Base-by-base conservation (phyloP, 2,113 vertebrate genomes). In the Chaetorhynchus papuensis region DNA sequence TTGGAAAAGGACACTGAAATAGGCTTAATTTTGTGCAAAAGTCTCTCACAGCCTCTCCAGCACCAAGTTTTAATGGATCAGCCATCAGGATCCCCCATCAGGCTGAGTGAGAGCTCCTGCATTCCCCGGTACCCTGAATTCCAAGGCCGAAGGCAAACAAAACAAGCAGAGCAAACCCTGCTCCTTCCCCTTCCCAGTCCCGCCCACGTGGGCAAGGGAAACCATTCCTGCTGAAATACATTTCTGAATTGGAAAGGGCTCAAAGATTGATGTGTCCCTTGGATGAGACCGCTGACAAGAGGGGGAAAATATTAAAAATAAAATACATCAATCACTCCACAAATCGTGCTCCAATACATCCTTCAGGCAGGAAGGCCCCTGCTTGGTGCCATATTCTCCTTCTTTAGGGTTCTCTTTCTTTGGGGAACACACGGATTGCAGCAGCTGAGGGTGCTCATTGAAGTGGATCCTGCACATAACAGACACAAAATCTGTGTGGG, bases 391-490 rank as follows among this genome's bases (percentile, higher is more conserved):
- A 1, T 2, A 2, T 7, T 65, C 2, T 0, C 31, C 39, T 53
- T 39, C 44, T 47, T 60, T 30, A 18, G 52, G 12, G 8, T 15
- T 56, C 2, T 0, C 15, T 53, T 65, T 50, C 42, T 45, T 78
- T 7, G 18, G 45, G 17, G 11, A 20, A 9, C 3, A 19, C 28
- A 6, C 0, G 0, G 53, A 5, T 33, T 63, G 21, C 54, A 74
- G 65, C 75, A 63, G 35, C 53, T 42, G 21, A 47, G n/a, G 5
- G 37, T 1, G 17, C 2, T 4, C 33, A 28, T 7, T 47, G 7
- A 6, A 17, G 81, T 26, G 54, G n/a, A 52, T 13, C 53, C 37
- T 69, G 68, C 44, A 74, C 9, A 2, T 4, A 13, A n/a, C 22
- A 70, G 11, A 30, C 41, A 30, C 14, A 20, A 11, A 87, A 18